phyloP scores from a whole-genome alignment of 2,797 vertebrate species.

The Nyctibius grandis region DNA sequence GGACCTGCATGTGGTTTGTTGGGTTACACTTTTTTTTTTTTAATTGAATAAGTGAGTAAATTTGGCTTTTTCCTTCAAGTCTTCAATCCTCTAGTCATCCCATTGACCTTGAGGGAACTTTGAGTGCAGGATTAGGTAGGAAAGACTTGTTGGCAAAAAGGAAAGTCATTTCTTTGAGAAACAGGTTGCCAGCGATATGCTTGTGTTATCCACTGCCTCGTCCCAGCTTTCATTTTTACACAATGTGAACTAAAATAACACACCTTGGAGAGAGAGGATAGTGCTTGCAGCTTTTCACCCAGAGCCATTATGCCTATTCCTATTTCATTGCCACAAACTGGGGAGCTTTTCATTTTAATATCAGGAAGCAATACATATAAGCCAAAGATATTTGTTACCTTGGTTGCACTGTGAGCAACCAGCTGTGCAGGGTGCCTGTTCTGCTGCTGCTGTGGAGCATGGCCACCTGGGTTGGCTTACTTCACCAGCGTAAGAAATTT shows the following conservation, averaged over 20 bases:
- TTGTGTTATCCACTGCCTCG: background rate
- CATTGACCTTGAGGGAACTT: background rate
- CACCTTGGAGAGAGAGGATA: background rate
- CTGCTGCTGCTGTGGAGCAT: background rate
- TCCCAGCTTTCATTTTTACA: background rate
- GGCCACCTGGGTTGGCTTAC: accelerated
- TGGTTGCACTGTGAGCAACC: background rate
- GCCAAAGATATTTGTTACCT: background rate
- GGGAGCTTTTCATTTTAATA: background rate
- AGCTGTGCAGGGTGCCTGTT: background rate
- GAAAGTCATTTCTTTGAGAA: background rate
- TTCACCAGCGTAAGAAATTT: background rate
- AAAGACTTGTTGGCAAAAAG: background rate
- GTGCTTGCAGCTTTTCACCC: background rate
- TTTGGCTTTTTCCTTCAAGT: background rate
- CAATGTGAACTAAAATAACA: background rate
- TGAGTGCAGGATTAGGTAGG: background rate
- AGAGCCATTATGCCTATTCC: background rate
- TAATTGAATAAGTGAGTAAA: background rate
- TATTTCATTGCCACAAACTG: background rate
- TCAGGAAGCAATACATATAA: accelerated
- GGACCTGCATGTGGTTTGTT: background rate
- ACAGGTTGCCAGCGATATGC: background rate
- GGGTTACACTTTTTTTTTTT: background rate
- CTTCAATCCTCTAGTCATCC: background rate